Percentiles rank a stretch among this genome's conserved stretches.
phyloP scores from a whole-genome alignment of 2,797 vertebrate species.

The Channa striata region DNA sequence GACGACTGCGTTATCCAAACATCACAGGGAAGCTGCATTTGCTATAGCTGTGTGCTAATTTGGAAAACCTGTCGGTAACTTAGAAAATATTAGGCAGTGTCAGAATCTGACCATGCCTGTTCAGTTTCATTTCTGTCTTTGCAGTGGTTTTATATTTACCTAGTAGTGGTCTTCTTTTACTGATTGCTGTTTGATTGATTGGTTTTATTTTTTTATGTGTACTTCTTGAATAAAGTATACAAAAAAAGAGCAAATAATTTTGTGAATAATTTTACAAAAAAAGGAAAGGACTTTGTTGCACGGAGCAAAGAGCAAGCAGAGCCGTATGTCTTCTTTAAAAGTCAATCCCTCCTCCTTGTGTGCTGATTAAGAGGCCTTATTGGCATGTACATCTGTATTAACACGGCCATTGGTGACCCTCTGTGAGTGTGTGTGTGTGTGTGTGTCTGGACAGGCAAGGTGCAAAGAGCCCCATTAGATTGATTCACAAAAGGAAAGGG shows the following conservation, averaged over 20 bases:
- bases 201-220: background rate
- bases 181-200: background rate
- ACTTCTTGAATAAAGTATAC: background rate
- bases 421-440: constrained; percentile 40
- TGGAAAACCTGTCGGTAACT: too few relatives aligned
- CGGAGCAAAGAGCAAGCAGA: constrained; percentile 46
- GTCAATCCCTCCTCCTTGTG: constrained; percentile 83
- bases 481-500: constrained; percentile 83
- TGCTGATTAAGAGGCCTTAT: constrained; percentile 85
- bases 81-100: too few relatives aligned
- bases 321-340: constrained; percentile 79
- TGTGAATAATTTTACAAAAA: too few relatives aligned
- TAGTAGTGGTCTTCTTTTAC: background rate
- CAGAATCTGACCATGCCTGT: too few relatives aligned
- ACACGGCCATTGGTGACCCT: constrained; percentile 68
- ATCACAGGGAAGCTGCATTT: too few relatives aligned
- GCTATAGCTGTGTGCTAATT: too few relatives aligned
- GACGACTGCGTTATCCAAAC: too few relatives aligned
- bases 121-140: too few relatives aligned
- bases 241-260: too few relatives aligned
- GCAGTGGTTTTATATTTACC: too few relatives aligned
- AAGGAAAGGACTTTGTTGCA: constrained; percentile 9
- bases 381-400: constrained; percentile 87
- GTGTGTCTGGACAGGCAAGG: constrained; percentile 48
- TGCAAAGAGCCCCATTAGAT: constrained; percentile 58